Base-by-base conservation (phyloP, 2,797 vertebrate species). In the Prunella strophiata region DNA sequence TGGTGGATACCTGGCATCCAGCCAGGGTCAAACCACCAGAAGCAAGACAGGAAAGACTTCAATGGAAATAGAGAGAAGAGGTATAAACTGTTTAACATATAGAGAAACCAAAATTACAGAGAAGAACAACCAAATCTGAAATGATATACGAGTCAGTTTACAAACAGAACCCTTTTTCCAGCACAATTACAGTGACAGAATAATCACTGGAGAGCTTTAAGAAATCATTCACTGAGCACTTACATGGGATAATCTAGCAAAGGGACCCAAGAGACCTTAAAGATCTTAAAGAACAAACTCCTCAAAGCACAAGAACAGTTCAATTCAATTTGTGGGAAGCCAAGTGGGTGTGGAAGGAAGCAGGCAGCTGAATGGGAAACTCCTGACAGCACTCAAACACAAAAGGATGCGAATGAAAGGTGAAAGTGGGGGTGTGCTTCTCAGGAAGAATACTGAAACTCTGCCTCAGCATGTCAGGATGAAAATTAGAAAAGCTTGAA, bases 171-270 rank as follows among this genome's bases (percentile, higher is more conserved):
- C 70, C 51, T 94, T 92, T 88, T 86, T 85, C 70, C 80, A 93
- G 83, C 45, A 89, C 70, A 86, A 88, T 86, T 96, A 93, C 17
- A 19, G 73, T 89, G 83, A 96, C 66, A 86, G 77, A 92, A 95
- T 83, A 94, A 96, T 90, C 91, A 95, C 88, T 85, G 77, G 85
- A 93, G 94, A 94, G 88, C 91, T 93, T 78, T 97, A 95, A 88
- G 83, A 95, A 96, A 93, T 79, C 76, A 86, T 82, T 90, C 88
- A 51, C 85, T 96, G 73, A 91, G 87, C 88, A 88, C 88, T 94
- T 95, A 96, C 85, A 92, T 67, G 45, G 67, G 88, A 76, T 93
- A 93, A 96, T 91, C 79, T 78, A 94, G 88, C 59, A 95, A 93
- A 81, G 51, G 26, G 72, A 55, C 89, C 85, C 91, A 93, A 34